Percentiles rank a stretch among this genome's conserved stretches.
Conservation (phyloP, 2,888 invertebrate species). For the Thyatira batis region DNA sequence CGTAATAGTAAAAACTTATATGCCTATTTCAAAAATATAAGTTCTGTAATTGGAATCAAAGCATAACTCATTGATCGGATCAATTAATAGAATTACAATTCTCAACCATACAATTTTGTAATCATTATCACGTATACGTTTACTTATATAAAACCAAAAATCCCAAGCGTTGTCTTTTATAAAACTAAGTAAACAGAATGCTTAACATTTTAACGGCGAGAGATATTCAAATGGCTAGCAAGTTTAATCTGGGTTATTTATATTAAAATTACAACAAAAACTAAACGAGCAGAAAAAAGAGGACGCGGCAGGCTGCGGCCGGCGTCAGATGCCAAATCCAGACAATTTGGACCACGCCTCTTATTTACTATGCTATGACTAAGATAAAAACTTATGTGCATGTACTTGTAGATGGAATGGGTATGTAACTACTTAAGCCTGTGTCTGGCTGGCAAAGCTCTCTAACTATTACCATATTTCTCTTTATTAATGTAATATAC, state of each 20-base stretch:
- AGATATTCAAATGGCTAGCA: background rate
- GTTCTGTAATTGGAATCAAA: too few species aligned
- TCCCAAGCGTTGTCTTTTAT: too few species aligned
- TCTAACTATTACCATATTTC: background rate
- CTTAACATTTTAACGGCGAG: background rate
- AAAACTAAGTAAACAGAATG: too few species aligned
- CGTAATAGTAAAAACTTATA: too few species aligned
- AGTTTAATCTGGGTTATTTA: background rate
- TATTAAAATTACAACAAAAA: conserved; percentile 23
- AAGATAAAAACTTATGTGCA: conserved; percentile 3
- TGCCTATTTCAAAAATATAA: too few species aligned
- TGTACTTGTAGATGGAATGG: background rate
- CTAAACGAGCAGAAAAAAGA: conserved; percentile 20
- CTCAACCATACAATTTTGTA: too few species aligned
- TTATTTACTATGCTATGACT: background rate
- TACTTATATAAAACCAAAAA: too few species aligned
- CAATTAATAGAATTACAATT: too few species aligned
- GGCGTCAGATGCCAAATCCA: conserved; percentile 23
- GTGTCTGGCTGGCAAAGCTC: background rate
- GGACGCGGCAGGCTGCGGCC: conserved; percentile 10
- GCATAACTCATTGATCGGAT: too few species aligned
- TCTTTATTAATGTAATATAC: background rate
- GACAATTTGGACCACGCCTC: conserved; percentile 19
- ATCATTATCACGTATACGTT: too few species aligned
- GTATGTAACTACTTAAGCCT: background rate